Conservation (phyloP, 2,888 invertebrate species). For the Leucoma salicis region DNA sequence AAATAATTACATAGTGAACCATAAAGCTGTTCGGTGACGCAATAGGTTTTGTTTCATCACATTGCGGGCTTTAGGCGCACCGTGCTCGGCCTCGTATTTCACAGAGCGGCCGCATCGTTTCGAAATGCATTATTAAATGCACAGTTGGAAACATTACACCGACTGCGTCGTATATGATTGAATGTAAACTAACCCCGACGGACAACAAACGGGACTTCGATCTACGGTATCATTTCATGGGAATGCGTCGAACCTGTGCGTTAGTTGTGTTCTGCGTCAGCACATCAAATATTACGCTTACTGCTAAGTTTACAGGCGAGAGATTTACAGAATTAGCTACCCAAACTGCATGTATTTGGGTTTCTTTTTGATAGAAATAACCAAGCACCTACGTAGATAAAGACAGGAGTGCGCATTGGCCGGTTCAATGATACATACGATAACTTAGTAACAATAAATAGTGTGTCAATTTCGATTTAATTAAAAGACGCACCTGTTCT, state of each 20-base stretch:
- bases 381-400: no score
- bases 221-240: slow-evolving; percentile 40
- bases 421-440: slow-evolving; percentile 48
- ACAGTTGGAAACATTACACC: slow-evolving; percentile 67
- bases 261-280: slow-evolving; percentile 4
- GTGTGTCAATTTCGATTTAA: slow-evolving; percentile 45
- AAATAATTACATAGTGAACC: slow-evolving; percentile 73
- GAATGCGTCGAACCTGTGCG: slow-evolving; percentile 33
- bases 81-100: slow-evolving; percentile 74
- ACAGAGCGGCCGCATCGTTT: slow-evolving; percentile 76
- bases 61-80: slow-evolving; percentile 67
- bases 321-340: no score
- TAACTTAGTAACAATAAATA: slow-evolving; percentile 44
- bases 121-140: slow-evolving; percentile 79
- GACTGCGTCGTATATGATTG: slow-evolving; percentile 49
- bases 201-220: slow-evolving; percentile 36
- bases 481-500: slow-evolving; percentile 46
- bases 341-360: no score
- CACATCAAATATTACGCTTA: no score
- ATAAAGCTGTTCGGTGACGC: slow-evolving; percentile 73
- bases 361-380: no score
- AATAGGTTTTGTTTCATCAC: slow-evolving; percentile 78
- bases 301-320: no score
- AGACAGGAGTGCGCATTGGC: slow-evolving; percentile 57
- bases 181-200: slow-evolving; percentile 55